These are phyloP conservation scores for Aegithalos caudatus DNA, from an alignment of 2,113 vertebrate genomes.

Conservation along the genomic window DNA sequence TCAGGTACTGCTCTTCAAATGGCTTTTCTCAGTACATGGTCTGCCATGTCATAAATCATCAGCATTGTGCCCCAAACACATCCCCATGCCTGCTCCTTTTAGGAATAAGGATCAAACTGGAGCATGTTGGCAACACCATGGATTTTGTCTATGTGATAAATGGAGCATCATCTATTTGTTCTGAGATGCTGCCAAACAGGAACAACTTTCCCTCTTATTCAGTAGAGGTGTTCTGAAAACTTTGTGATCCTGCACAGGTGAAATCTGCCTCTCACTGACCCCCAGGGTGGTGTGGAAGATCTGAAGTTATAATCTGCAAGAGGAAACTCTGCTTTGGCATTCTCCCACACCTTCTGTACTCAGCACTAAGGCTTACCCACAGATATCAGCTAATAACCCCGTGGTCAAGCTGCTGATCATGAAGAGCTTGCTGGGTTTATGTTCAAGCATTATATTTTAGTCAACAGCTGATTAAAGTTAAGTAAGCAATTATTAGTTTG, in stretches of 20 bases:
- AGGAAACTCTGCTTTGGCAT: background rate
- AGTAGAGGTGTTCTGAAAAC: fast-evolving
- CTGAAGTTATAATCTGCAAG: background rate
- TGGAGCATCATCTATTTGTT: background rate
- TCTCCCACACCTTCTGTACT: background rate
- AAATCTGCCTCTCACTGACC: background rate
- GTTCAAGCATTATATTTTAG: background rate
- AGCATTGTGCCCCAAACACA: background rate
- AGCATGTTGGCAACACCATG: background rate
- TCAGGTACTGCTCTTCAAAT: background rate
- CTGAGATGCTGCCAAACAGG: background rate
- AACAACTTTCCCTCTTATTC: background rate
- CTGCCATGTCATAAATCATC: background rate
- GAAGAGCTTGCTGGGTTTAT: background rate
- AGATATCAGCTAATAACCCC: background rate
- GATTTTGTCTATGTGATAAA: background rate
- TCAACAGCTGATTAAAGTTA: background rate
- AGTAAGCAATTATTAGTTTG: background rate
- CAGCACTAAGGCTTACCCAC: background rate
- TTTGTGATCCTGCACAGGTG: fast-evolving
- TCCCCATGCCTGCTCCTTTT: background rate
- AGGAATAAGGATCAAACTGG: background rate
- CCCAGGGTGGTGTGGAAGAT: background rate
- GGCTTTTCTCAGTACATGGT: background rate
- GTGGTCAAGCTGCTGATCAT: background rate